These are phyloP conservation scores for Setophaga petechia DNA, from an alignment of 2,113 vertebrate species.

Conservation along the genomic window DNA sequence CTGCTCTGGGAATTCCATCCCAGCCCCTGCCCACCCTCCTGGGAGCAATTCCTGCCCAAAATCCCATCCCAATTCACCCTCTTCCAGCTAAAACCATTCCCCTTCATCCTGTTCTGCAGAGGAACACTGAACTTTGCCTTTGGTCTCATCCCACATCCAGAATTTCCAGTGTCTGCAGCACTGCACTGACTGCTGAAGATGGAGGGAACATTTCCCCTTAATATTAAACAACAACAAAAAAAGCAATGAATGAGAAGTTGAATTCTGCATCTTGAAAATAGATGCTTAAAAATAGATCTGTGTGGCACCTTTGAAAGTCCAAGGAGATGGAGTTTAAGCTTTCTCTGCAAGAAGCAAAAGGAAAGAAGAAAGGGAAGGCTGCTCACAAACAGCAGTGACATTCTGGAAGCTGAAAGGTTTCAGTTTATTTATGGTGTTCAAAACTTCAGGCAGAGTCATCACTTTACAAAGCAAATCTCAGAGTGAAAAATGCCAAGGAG, in stretches of 20 bases:
- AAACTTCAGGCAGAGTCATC: constrained; percentile 6
- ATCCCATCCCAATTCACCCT: neutral
- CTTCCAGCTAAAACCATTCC: neutral
- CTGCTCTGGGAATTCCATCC: neutral
- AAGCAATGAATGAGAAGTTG: neutral
- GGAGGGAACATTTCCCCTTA: neutral
- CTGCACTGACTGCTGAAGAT: neutral
- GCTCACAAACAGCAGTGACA: neutral
- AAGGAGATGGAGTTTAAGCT: neutral
- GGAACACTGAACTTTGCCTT: neutral
- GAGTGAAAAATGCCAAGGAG: constrained; percentile 9
- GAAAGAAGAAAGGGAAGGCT: constrained; percentile 10
- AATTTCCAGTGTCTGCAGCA: neutral
- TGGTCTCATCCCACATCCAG: neutral
- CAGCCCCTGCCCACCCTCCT: fast-evolving
- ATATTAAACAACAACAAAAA: neutral
- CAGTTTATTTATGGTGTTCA: neutral
- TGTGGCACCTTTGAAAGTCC: neutral
- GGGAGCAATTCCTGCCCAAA: fast-evolving
- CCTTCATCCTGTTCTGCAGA: neutral
- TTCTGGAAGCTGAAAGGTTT: neutral
- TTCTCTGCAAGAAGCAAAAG: neutral
- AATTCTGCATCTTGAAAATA: constrained; percentile 32
- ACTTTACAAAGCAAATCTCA: constrained; percentile 4
- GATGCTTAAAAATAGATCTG: constrained; percentile 39